Conservation (phyloP, 2,113 vertebrate genomes). For the Phoxinus phoxinus region DNA sequence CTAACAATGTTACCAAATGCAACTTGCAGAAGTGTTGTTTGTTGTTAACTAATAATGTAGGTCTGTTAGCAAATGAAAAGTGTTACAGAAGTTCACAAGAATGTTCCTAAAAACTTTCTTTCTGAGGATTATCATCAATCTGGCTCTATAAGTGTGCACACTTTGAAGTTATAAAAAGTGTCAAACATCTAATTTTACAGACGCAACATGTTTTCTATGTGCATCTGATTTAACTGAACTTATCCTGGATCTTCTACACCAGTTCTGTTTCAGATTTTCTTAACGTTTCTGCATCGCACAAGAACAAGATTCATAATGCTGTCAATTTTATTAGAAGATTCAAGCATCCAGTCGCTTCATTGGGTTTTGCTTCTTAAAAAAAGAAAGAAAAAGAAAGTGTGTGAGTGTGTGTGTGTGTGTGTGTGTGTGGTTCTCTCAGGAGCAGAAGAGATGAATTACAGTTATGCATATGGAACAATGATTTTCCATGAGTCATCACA, state of each 20-base stretch:
- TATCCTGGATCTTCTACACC: neutral
- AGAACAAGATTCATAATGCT: constrained; percentile 7
- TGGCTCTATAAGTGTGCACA: neutral
- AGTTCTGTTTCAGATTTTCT: neutral
- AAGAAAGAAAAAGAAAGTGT: neutral
- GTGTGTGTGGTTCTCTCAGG: neutral
- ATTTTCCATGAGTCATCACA: neutral
- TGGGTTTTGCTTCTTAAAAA: constrained; percentile 54
- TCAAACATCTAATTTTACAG: neutral
- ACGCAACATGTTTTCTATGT: neutral
- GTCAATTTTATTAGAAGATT: constrained; percentile 50
- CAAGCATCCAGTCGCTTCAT: constrained; percentile 49
- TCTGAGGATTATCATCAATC: neutral
- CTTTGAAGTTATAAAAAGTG: neutral
- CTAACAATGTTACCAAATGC: too few relatives aligned
- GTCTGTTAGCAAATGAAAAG: too few relatives aligned
- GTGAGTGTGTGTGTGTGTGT: neutral
- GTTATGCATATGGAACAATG: neutral
- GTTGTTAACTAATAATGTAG: too few relatives aligned
- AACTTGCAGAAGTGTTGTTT: too few relatives aligned
- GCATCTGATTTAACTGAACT: neutral
- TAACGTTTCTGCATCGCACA: neutral
- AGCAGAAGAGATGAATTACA: neutral
- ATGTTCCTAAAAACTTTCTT: neutral
- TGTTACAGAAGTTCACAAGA: neutral